Evolutionary conservation across 2,888 invertebrate species (phyloP).

Genomic region (Zygaena filipendulae): DNA sequence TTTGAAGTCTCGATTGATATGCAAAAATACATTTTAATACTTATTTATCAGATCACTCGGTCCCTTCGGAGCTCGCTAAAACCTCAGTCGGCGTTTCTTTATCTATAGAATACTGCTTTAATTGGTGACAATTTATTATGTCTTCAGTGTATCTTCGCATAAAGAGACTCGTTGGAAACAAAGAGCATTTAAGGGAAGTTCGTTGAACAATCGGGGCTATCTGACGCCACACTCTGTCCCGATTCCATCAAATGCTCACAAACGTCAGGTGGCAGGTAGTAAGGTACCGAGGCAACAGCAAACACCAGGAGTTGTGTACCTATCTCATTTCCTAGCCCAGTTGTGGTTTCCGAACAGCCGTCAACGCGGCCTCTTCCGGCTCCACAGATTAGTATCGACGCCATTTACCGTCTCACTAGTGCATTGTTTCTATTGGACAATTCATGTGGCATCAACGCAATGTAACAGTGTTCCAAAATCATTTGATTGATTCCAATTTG

Average conservation of each 20-base stretch:
- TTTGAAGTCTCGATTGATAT: slow-evolving; percentile 58
- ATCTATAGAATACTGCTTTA: too few relatives aligned
- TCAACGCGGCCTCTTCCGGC: slow-evolving; percentile 58
- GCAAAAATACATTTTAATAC: slow-evolving; percentile 47
- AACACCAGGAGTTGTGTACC: slow-evolving; percentile 46
- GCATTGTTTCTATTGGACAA: slow-evolving; percentile 49
- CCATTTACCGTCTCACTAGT: slow-evolving; percentile 52
- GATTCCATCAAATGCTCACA: slow-evolving; percentile 36
- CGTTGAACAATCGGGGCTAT: too few relatives aligned
- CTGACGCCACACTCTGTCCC: slow-evolving; percentile 25
- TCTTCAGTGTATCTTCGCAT: too few relatives aligned
- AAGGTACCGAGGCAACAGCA: slow-evolving; percentile 29
- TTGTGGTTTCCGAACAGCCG: slow-evolving; percentile 61
- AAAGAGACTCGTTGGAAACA: too few relatives aligned
- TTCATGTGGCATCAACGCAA: slow-evolving; percentile 26
- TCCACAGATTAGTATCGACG: slow-evolving; percentile 63
- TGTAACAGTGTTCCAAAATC: too few relatives aligned
- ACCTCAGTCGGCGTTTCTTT: too few relatives aligned
- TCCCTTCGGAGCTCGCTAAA: too few relatives aligned
- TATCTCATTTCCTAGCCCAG: slow-evolving; percentile 69
- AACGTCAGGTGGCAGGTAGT: too few relatives aligned
- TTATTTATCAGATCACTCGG: slow-evolving; percentile 21
- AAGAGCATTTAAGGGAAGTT: too few relatives aligned
- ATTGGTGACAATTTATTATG: too few relatives aligned
- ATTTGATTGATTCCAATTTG: too few relatives aligned